Evolutionary conservation across 2,797 vertebrate species (phyloP).

Genomic region (Typhlichthys eigenmanni): DNA sequence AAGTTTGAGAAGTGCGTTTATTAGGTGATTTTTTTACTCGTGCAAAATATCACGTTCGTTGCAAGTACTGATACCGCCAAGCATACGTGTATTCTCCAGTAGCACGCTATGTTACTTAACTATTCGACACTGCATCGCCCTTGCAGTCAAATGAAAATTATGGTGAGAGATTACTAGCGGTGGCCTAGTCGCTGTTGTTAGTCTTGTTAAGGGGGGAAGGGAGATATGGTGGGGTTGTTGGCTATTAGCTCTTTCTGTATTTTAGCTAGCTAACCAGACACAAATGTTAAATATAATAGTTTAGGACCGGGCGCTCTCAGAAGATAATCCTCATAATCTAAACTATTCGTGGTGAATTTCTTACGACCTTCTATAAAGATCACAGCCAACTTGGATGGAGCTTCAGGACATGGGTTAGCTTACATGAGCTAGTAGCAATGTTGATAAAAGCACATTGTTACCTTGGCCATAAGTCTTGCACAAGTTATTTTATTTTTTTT

Average conservation of each 20-base stretch:
- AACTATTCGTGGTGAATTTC: constrained; percentile 37
- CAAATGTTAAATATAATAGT: constrained; percentile 17
- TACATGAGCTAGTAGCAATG: constrained; percentile 49
- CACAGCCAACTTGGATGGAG: constrained; percentile 64
- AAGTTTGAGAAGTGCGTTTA: constrained; percentile 49
- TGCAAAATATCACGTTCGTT: constrained; percentile 1
- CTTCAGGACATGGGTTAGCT: constrained; percentile 63
- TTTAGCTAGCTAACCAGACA: constrained; percentile 12
- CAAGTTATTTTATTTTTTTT: constrained; percentile 12
- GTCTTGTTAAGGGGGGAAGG: constrained; percentile 63
- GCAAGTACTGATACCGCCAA: constrained; percentile 22
- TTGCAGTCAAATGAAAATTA: constrained; percentile 68
- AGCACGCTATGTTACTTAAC: constrained; percentile 61
- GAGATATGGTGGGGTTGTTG: constrained; percentile 36
- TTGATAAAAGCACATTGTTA: constrained; percentile 23
- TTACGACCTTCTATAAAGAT: constrained; percentile 54
- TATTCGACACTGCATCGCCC: constrained; percentile 60
- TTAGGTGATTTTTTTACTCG: constrained; percentile 20
- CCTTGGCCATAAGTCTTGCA: constrained; percentile 21
- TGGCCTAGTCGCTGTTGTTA: constrained; percentile 73
- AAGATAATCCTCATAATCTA: constrained; percentile 23
- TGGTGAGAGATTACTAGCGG: constrained; percentile 72
- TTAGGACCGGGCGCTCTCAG: neutral
- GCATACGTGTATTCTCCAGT: neutral
- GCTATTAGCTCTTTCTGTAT: constrained; percentile 23